Evolutionary conservation across 2,888 invertebrate species (phyloP).

Genomic region (Drosophila emarginata): DNA sequence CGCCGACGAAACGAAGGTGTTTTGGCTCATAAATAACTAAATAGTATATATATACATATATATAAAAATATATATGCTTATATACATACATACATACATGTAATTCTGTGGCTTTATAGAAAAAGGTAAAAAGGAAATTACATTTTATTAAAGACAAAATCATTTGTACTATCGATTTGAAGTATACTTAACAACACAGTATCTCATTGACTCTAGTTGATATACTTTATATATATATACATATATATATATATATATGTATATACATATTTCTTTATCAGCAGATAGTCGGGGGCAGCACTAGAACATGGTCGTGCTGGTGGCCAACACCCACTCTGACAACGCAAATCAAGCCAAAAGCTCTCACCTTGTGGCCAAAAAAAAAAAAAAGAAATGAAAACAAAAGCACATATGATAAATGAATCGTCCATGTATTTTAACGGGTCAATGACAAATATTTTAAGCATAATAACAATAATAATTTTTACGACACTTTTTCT

Average conservation of each 20-base stretch:
- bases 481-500: constrained; percentile 46
- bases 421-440: constrained; percentile 45
- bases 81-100: not conserved
- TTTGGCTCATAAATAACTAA: constrained; percentile 46
- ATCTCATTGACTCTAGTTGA: constrained; percentile 10
- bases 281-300: constrained; percentile 26
- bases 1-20: constrained; percentile 63
- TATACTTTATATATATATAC: constrained; percentile 13
- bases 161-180: constrained; percentile 2
- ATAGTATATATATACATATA: constrained; percentile 15
- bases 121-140: constrained; percentile 5
- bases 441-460: constrained; percentile 72
- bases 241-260: constrained; percentile 11
- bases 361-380: constrained; percentile 47
- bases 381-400: not conserved
- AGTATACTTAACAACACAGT: constrained; percentile 4
- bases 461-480: constrained; percentile 34
- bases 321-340: constrained; percentile 26
- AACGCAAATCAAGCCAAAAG: not conserved
- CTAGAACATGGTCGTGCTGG: not conserved
- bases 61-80: not conserved
- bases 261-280: constrained; percentile 55
- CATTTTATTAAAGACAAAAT: not conserved
- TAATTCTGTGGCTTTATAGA: not conserved
- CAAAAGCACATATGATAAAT: constrained; percentile 5